These are phyloP conservation scores for Dromaius novaehollandiae DNA, from an alignment of 2,113 vertebrate genomes.

Conservation along the genomic window DNA sequence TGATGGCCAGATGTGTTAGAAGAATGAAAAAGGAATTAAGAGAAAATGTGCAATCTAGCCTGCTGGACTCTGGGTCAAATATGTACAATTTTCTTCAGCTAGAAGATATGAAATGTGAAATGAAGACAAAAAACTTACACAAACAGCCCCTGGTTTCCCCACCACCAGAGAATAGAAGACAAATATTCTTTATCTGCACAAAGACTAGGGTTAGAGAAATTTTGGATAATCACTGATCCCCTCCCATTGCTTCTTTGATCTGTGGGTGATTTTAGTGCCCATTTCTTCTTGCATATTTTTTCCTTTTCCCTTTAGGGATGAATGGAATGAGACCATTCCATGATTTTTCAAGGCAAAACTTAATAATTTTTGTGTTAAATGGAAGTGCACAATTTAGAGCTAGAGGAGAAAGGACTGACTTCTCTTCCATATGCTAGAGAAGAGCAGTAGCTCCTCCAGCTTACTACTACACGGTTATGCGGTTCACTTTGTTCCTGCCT, in stretches of 20 bases:
- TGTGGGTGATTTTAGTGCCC: not conserved
- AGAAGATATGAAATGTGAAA: not conserved
- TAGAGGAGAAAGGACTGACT: not conserved
- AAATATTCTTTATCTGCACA: not conserved
- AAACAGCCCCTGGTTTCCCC: not conserved
- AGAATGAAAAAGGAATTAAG: not conserved
- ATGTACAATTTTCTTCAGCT: not conserved
- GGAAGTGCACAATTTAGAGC: not conserved
- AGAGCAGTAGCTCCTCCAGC: not conserved
- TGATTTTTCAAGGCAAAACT: not conserved
- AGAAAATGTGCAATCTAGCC: not conserved
- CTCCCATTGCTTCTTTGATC: not conserved
- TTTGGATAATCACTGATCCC: not conserved
- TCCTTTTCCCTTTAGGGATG: not conserved
- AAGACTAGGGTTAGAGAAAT: not conserved
- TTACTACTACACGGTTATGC: not conserved
- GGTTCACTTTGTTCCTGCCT: not conserved
- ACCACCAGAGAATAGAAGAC: not conserved
- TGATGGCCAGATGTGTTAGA: not conserved
- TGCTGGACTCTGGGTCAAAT: not conserved
- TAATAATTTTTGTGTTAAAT: not conserved
- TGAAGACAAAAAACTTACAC: not conserved
- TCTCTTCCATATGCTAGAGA: not conserved
- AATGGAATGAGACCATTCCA: not conserved
- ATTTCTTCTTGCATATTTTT: not conserved